A percentile compares a stretch with the other conserved stretches of the same genome.
phyloP scores from a whole-genome alignment of 2,888 invertebrate species.

The Scaptomyza tumidula region DNA sequence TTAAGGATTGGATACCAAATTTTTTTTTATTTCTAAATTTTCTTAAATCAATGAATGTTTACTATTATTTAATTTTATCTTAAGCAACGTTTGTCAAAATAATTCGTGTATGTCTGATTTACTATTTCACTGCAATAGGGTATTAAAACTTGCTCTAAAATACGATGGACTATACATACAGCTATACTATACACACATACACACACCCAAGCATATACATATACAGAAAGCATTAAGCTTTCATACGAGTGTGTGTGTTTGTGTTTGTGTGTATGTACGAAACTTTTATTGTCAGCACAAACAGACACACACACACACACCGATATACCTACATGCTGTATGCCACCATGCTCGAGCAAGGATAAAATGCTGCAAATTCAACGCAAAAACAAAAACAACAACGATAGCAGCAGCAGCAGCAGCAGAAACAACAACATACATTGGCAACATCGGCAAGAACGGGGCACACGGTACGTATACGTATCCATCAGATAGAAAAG shows the following conservation, averaged over 20 bases:
- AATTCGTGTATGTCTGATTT: constrained; percentile 23
- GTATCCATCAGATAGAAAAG: constrained; percentile 80
- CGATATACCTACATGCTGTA: constrained; percentile 35
- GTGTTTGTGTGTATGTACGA: constrained; percentile 59
- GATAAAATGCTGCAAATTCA: constrained; percentile 81
- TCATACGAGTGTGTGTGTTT: constrained; percentile 54
- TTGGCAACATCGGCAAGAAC: constrained; percentile 29
- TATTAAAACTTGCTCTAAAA: constrained; percentile 76
- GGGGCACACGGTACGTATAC: constrained; percentile 76
- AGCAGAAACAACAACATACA: constrained; percentile 36
- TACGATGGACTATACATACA: constrained; percentile 70
- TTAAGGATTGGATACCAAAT: no score
- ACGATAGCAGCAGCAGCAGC: constrained; percentile 26
- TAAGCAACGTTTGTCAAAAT: constrained; percentile 1
- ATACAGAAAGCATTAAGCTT: constrained; percentile 69
- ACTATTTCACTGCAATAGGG: constrained; percentile 51
- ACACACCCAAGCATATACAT: constrained; percentile 29
- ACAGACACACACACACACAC: constrained; percentile 62
- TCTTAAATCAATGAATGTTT: background rate
- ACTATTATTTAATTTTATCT: background rate
- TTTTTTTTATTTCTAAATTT: background rate
- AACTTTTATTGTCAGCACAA: constrained; percentile 78
- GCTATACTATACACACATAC: constrained; percentile 46
- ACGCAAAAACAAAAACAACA: constrained; percentile 68
- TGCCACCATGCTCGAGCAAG: constrained; percentile 64